Evolutionary conservation across 2,888 invertebrate species (phyloP).

Genomic region (Tetropium fuscum): DNA sequence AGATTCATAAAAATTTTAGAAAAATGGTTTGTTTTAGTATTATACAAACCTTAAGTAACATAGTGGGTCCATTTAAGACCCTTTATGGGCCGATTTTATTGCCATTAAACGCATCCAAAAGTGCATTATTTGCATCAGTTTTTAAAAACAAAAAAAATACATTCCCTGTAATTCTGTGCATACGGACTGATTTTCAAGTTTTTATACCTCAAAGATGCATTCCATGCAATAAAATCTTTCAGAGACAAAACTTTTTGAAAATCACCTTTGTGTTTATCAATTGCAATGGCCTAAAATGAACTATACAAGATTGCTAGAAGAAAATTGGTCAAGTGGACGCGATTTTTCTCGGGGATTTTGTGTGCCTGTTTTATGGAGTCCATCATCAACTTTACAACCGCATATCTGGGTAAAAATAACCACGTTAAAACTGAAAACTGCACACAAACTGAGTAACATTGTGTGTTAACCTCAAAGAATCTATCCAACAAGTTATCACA

Average conservation of each 20-base stretch:
- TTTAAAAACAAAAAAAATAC: not conserved
- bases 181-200: not conserved
- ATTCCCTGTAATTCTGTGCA: not conserved
- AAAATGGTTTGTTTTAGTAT: not conserved
- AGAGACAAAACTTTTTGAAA: not conserved
- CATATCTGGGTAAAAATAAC: slow-evolving; percentile 37
- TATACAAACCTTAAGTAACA: not conserved
- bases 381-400: slow-evolving; percentile 49
- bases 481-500: slow-evolving; percentile 48
- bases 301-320: too few relatives aligned
- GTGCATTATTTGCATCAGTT: too few relatives aligned
- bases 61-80: not conserved
- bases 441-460: slow-evolving; percentile 41
- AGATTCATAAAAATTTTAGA: not conserved
- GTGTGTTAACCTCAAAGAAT: slow-evolving; percentile 33
- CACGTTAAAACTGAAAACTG: slow-evolving; percentile 44
- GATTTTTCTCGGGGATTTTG: too few relatives aligned
- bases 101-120: too few relatives aligned
- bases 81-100: not conserved
- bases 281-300: not conserved
- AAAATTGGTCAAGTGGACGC: too few relatives aligned
- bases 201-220: too few relatives aligned
- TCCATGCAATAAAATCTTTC: too few relatives aligned
- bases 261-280: not conserved
- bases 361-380: too few relatives aligned